Evolutionary conservation across 2,888 invertebrate genomes (phyloP).

Genomic region (Limnephilus auricula): DNA sequence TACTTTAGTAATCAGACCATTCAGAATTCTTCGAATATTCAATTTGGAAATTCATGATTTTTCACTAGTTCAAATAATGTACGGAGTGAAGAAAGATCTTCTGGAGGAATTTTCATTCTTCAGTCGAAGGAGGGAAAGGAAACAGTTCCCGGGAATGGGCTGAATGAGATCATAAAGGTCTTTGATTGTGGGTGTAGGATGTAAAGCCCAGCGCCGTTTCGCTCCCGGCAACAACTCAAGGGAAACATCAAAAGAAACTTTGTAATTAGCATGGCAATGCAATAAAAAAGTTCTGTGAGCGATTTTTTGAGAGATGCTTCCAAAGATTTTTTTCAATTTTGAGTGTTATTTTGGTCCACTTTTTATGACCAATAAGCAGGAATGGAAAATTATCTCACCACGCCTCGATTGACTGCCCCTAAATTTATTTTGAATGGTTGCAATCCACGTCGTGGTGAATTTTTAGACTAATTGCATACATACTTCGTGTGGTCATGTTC

Average conservation of each 20-base stretch:
- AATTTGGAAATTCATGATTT: neutral
- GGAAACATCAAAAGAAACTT: slow-evolving; percentile 53
- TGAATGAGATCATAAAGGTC: slow-evolving; percentile 34
- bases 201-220: neutral
- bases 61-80: slow-evolving; percentile 9
- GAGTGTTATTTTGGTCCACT: slow-evolving; percentile 9
- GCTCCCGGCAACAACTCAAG: slow-evolving; percentile 22
- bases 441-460: neutral
- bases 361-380: slow-evolving; percentile 31
- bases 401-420: neutral
- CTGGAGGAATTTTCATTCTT: slow-evolving; percentile 34
- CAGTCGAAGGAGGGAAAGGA: slow-evolving; percentile 12
- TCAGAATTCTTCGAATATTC: neutral
- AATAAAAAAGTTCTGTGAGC: slow-evolving; percentile 38
- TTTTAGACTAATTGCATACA: neutral
- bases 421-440: neutral
- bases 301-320: slow-evolving; percentile 35
- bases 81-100: slow-evolving; percentile 25
- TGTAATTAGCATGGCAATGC: slow-evolving; percentile 50
- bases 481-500: neutral
- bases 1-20: neutral
- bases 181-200: slow-evolving; percentile 38
- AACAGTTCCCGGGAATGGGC: slow-evolving; percentile 44
- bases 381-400: neutral
- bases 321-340: slow-evolving; percentile 36